Percentiles rank a stretch among this genome's conserved stretches.
Conservation (phyloP, 2,888 invertebrate species). For the Xestobium rufovillosum region DNA sequence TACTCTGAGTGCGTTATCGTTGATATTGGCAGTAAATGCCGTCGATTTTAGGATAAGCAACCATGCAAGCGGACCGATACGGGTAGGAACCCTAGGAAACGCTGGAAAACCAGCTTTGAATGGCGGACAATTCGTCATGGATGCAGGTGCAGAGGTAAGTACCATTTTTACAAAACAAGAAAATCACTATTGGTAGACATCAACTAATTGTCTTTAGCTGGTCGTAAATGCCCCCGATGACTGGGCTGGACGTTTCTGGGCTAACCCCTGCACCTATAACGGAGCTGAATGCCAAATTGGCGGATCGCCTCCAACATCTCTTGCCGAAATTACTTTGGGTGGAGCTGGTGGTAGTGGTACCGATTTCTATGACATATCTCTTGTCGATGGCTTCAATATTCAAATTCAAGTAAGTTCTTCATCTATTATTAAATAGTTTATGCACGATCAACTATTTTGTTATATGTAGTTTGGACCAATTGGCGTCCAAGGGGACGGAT, state of each 20-base stretch:
- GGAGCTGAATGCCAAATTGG: conserved; percentile 37
- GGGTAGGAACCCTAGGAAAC: conserved; percentile 34
- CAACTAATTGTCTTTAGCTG: conserved; percentile 9
- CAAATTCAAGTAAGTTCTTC: conserved; percentile 28
- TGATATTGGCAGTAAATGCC: too few species aligned
- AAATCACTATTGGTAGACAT: too few species aligned
- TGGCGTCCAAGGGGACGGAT: conserved; percentile 18
- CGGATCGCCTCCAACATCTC: conserved; percentile 39
- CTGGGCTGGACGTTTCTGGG: conserved; percentile 40
- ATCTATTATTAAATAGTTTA: background rate
- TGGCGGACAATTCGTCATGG: conserved; percentile 29
- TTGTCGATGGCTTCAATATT: conserved; percentile 46
- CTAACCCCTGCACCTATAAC: conserved; percentile 36
- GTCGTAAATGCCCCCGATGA: conserved; percentile 20
- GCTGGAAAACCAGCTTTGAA: conserved; percentile 27
- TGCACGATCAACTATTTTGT: background rate
- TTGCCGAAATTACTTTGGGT: conserved; percentile 42
- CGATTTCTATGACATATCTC: conserved; percentile 44
- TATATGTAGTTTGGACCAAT: conserved; percentile 23
- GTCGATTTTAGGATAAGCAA: conserved; percentile 25
- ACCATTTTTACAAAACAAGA: background rate
- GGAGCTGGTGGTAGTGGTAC: conserved; percentile 29
- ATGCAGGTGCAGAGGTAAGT: conserved; percentile 28
- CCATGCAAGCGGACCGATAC: conserved; percentile 25
- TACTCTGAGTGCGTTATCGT: too few species aligned